Base-by-base conservation (phyloP, 2,888 invertebrate species). In the Monopis laevigella region DNA sequence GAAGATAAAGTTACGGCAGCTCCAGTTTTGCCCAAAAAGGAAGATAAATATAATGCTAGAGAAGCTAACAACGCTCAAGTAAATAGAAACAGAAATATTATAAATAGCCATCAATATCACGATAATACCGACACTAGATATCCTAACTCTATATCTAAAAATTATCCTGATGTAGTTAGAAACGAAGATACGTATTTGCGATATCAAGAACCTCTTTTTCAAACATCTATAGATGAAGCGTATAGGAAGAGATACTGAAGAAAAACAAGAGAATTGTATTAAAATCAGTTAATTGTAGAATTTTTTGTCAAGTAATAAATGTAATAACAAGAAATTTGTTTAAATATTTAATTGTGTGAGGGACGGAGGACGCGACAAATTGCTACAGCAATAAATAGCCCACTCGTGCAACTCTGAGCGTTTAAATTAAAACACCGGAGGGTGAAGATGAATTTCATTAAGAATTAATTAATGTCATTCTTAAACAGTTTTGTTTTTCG, bases 401-500 rank as follows among this genome's bases (percentile, higher is more conserved):
- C 11, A 6, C 40, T 27, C 28, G 28, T 28, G 17, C 29, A 39
- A 44, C 29, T 27, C 38, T 40, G 12, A 62, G 58, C 65, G 56
- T 72, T 75, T 67, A 77, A 77, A 72, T 80, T 77, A 77, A 77
- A 77, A 70, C 72, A 62, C 62, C 63, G 55, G 70, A 68, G 78
- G 78, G 80, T 67, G 78, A 75, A 80, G 80, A 80, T 77, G 78
- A 77, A 80, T 80, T 80, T 78, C 80, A 80, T 78, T 80, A 78
- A 80, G 80, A 78, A 78, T 78, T 80, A 80, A 80, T 80, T 80
- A 80, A 80, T 80, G 80, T 80, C 80, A 80, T 80, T 75, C 80
- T 80, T 78, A 73, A 73, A 66, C 62, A 65, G 74, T 75, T 75
- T 59, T 73, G 77, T 78, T 78, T 80, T 78, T 78, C 75, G 36